Conservation (phyloP, 2,113 vertebrate species). For the Engystomops pustulosus region DNA sequence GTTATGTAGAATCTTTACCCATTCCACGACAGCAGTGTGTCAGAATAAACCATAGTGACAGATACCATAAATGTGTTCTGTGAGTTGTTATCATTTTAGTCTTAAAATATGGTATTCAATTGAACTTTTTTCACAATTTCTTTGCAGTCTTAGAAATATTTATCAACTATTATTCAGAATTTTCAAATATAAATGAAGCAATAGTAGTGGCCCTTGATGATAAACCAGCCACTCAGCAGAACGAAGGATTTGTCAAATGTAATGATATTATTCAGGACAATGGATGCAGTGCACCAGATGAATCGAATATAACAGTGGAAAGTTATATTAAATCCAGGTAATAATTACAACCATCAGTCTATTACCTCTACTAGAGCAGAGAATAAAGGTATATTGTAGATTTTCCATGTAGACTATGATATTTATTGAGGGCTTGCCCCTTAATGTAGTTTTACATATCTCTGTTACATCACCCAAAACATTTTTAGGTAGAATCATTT, state of each 20-base stretch:
- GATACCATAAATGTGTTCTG: too few relatives aligned
- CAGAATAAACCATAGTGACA: too few relatives aligned
- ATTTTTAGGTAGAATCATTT: too few relatives aligned
- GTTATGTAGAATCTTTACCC: too few relatives aligned
- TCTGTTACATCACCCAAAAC: too few relatives aligned
- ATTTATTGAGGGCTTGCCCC: too few relatives aligned
- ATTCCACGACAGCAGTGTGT: too few relatives aligned
- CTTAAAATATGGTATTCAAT: background rate
- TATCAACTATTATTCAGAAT: constrained; percentile 5
- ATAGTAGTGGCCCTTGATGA: constrained; percentile 14
- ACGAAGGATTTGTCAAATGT: background rate
- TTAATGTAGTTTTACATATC: too few relatives aligned
- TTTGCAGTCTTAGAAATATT: constrained; percentile 18
- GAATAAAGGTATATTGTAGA: background rate
- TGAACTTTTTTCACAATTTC: background rate
- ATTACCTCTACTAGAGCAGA: background rate
- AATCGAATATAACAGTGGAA: background rate
- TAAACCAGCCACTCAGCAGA: background rate
- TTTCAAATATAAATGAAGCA: constrained; percentile 12
- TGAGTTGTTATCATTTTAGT: too few relatives aligned
- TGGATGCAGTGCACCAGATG: background rate
- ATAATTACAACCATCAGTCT: background rate
- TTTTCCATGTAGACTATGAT: background rate
- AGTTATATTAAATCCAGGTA: background rate
- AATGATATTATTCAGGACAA: background rate